Base-by-base conservation (phyloP, 2,888 invertebrate genomes). In the Helicoverpa assulta region DNA sequence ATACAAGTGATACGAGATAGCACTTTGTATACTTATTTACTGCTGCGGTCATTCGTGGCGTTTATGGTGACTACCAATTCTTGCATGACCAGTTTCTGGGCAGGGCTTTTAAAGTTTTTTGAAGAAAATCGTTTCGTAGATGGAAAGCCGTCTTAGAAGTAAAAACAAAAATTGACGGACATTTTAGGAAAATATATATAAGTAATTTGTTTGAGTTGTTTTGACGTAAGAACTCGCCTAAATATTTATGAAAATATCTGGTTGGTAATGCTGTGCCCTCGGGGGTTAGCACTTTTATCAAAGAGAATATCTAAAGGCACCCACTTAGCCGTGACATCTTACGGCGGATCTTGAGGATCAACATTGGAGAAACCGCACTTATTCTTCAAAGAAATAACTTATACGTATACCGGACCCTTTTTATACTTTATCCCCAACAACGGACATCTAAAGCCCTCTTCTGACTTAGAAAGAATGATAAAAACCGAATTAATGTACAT, bases 1-100 rank as follows among this genome's bases (percentile, higher is more conserved):
- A 85, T 87, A 81, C 78, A 70, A 76, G 67, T 71, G 76, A 71
- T 73, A 79, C 62, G 64, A 78, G 71, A 71, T 80, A 76, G 63
- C 63, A 59, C 47, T 69, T 60, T 66, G 67, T 56, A 60, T 70
- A 47, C 47, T 5, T 47, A 60, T 71, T 78, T 68, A 73, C 62
- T 73, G 58, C 76, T 67, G 69, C 72, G 61, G 67, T 37, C 57
- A 59, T 54, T 63, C 21, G 19, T 56, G 51, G 58, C 67, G 26
- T 67, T 57, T 19, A 47, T 57, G 61, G 59, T 19, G 8, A 54
- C 8, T 51, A 40, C 1, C 14, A 55, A 26, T 43, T 6, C 12
- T 16, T 43, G 43, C 43, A 43, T 2, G 29, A 53, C 4, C 5
- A 14, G 10, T 12, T n/a, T n/a, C 14, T 43, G 43, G 4, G 43